Base-by-base conservation (phyloP, 2,888 invertebrate genomes). In the Apeira syringaria region DNA sequence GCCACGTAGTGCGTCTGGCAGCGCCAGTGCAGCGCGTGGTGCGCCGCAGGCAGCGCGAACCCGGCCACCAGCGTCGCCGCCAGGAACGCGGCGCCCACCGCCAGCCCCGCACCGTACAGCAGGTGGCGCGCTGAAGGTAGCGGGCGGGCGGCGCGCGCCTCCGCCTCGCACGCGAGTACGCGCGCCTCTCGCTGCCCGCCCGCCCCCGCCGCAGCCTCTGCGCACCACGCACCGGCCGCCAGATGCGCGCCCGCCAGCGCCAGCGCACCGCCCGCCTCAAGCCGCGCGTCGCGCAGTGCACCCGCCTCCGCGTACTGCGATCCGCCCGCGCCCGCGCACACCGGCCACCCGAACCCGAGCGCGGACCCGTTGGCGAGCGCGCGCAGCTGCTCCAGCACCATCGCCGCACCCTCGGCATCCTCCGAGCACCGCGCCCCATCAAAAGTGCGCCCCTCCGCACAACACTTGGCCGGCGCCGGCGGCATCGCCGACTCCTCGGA, bases 1-100 rank as follows among this genome's bases (percentile, higher is more conserved):
- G 94, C 93, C 58, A 97, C 95, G 81, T 97, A 96, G 83, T 95
- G 94, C 56, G 96, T 96, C 88, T 97, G 96, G 75, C 96, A 96
- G 66, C 95, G 92, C 95, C 96, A 96, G 82, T 97, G 97, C 62
- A 97, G 91, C 53, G 95, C 95, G 87, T 96, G 96, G 85, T 95
- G 94, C 61, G 95, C 94, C 56, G 95, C 94, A 36, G 96, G 96
- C 74, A 96, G 91, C 60, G 96, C 90, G 66, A 94, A 94, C 9
- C 96, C 94, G 6, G 96, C 94, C 29, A 93, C 94, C 66, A 97
- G 83, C 36, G 96, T 97, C 9, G 95, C 94, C 25, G 94, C 93
- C 75, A 97, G 88, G 88, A 97, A 97, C 50, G 95, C 92, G 2
- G 94, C 95, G 61, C 96, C 96, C 61, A 97, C 92, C 43, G 96